Evolutionary conservation across 2,113 vertebrate species (phyloP).

Genomic region (Callopanchax toddi): DNA sequence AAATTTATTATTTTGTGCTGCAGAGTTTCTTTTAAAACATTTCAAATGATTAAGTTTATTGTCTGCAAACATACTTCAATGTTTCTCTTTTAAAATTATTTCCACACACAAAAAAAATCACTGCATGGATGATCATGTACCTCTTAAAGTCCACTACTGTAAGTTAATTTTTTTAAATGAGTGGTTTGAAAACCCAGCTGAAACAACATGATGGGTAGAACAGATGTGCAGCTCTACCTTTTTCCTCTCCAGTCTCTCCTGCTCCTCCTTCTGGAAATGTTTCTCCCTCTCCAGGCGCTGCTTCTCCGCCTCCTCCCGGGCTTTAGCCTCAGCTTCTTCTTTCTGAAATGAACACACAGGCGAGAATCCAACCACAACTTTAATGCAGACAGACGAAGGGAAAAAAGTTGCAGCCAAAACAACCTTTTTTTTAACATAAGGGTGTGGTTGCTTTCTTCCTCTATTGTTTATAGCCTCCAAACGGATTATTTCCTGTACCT

Average conservation of each 20-base stretch:
- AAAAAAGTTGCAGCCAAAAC: slow-evolving; percentile 52
- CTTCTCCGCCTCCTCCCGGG: slow-evolving; percentile 87
- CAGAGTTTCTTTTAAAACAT: too few relatives aligned
- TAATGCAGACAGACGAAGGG: slow-evolving; percentile 32
- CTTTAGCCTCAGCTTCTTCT: slow-evolving; percentile 89
- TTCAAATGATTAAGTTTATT: too few relatives aligned
- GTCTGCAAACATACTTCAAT: too few relatives aligned
- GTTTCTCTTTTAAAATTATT: too few relatives aligned
- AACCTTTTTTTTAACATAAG: slow-evolving; percentile 40
- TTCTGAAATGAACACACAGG: slow-evolving; percentile 77
- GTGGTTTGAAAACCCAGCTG: slow-evolving; percentile 21
- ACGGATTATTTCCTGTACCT: slow-evolving; percentile 39
- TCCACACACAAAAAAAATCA: too few relatives aligned
- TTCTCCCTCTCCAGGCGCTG: slow-evolving; percentile 94
- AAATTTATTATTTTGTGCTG: neutral
- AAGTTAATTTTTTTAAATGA: neutral
- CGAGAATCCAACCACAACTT: slow-evolving; percentile 55
- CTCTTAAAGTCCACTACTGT: neutral
- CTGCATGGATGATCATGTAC: too few relatives aligned
- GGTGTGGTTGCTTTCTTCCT: slow-evolving; percentile 61
- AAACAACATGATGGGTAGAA: slow-evolving; percentile 17
- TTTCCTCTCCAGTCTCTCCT: slow-evolving; percentile 94
- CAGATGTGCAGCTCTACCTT: slow-evolving; percentile 80
- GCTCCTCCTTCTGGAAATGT: slow-evolving; percentile 97
- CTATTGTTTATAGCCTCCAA: slow-evolving; percentile 57